These are phyloP conservation scores for Drosophila simulans DNA, from an alignment of 1,140 invertebrate genomes.

Conservation along the genomic window DNA sequence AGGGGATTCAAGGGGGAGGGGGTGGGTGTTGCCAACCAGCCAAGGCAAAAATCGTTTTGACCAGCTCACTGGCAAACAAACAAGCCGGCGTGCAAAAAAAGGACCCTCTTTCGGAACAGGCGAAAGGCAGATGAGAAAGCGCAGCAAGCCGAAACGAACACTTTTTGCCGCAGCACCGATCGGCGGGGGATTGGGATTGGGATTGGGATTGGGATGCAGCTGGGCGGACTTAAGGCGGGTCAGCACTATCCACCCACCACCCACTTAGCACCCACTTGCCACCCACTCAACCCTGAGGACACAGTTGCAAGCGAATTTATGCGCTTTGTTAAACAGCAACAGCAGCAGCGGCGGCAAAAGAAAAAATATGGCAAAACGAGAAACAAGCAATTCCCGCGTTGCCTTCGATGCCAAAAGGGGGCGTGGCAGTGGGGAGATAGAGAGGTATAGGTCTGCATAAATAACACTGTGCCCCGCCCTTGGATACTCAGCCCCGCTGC, in stretches of 20 bases:
- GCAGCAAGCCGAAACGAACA: constrained; percentile 75
- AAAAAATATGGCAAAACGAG: constrained; percentile 67
- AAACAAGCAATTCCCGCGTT: constrained; percentile 68
- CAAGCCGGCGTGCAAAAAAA: constrained; percentile 37
- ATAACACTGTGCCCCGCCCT: constrained; percentile 46
- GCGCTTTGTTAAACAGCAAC: constrained; percentile 82
- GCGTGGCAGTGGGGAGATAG: constrained; percentile 31
- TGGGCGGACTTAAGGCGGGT: constrained; percentile 42
- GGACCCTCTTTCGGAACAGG: constrained; percentile 37
- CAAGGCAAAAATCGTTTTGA: constrained; percentile 78
- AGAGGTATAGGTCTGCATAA: constrained; percentile 73
- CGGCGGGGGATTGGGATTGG: constrained; percentile 1
- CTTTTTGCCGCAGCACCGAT: constrained; percentile 41
- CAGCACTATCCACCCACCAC: not conserved
- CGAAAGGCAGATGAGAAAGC: constrained; percentile 75
- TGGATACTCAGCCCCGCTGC: not conserved
- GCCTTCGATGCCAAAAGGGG: constrained; percentile 41
- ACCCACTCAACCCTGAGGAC: constrained; percentile 53
- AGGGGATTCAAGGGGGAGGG: not conserved
- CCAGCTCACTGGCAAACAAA: constrained; percentile 77
- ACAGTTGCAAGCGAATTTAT: constrained; percentile 83
- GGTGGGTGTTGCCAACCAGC: constrained; percentile 27
- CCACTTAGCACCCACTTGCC: not conserved
- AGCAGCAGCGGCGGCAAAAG: constrained; percentile 54
- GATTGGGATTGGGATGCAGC: constrained; percentile 11